Conservation (phyloP, 1,140 invertebrate genomes). For the Bombus fervidus region DNA sequence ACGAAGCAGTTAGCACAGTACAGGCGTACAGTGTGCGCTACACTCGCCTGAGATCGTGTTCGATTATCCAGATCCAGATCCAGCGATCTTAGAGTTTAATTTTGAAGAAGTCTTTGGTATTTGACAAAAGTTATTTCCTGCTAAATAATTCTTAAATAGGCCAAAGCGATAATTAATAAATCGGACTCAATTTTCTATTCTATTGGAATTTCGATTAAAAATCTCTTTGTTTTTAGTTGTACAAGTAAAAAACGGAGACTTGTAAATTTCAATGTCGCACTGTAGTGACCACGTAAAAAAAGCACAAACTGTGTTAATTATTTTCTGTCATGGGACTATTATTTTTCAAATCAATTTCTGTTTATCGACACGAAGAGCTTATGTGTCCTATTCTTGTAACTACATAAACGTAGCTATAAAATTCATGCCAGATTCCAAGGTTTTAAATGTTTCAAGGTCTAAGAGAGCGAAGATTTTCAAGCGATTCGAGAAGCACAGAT, state of each 20-base stretch:
- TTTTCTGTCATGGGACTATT: too few species aligned
- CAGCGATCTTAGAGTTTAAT: not conserved
- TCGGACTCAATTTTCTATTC: too few species aligned
- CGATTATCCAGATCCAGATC: not conserved
- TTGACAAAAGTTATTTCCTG: not conserved
- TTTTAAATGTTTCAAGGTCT: not conserved
- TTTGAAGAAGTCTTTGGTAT: not conserved
- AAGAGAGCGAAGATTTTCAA: not conserved
- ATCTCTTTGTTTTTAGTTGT: not conserved
- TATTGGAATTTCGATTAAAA: not conserved
- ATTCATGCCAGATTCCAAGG: not conserved
- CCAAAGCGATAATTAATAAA: too few species aligned
- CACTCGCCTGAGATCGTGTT: not conserved
- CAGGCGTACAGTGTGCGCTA: too few species aligned
- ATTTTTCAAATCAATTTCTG: not conserved
- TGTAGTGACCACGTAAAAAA: not conserved
- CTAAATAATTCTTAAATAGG: not conserved
- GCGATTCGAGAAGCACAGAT: not conserved
- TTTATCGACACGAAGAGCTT: not conserved
- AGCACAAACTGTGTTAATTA: too few species aligned
- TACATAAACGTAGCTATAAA: not conserved
- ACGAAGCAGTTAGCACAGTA: conserved; percentile 1
- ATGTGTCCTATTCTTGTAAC: not conserved
- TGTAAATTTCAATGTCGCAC: not conserved
- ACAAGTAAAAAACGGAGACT: not conserved